Base-by-base conservation (phyloP, 2,797 vertebrate genomes). In the Mus caroli region DNA sequence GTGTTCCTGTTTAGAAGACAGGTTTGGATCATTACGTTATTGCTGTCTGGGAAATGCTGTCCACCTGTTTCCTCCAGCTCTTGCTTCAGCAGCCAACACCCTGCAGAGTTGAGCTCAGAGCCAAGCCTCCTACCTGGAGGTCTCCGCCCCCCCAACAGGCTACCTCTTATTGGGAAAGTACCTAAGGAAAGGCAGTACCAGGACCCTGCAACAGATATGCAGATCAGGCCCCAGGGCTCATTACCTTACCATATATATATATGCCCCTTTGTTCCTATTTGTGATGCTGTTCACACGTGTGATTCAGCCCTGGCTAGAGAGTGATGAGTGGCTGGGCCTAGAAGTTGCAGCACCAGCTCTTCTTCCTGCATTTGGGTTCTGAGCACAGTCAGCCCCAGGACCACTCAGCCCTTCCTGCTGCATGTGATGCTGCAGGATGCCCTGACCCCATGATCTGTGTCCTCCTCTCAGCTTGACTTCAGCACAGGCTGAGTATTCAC, bases 341-440 rank as follows among this genome's bases (percentile, higher is more conserved):
- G 10, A 17, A 20, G 11, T n/a, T 6, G 1, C 24, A 71, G 20
- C 4, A 3, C 31, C 34, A 43, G 43, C 9, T 37, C 75, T 82
- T 34, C 62, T n/a, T 50, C 43, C 34, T 24, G 43, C 88, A 31
- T 54, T 12, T 54, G 98, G 98, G 97, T 98, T 90, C 92, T 79
- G 98, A 98, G 96, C 96, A 94, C 50, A 98, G 98, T 77, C 60
- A 94, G 34, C 97, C 98, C 9, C 37, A 19, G 88, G 8, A 28
- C 7, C 58, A 37, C 17, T 37, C 56, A 97, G 28, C 98, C 98
- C 84, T 75, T 94, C n/a, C 64, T 93, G 34, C 97, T 77, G 84
- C n/a, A 67, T 88, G 91, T 46, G 96, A 97, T 97, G 80, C 96
- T 98, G 95, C 98, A 90, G 98, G 98, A 98, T 92, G 20, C 40